Conservation (phyloP, 2,113 vertebrate species). For the Castor canadensis region DNA sequence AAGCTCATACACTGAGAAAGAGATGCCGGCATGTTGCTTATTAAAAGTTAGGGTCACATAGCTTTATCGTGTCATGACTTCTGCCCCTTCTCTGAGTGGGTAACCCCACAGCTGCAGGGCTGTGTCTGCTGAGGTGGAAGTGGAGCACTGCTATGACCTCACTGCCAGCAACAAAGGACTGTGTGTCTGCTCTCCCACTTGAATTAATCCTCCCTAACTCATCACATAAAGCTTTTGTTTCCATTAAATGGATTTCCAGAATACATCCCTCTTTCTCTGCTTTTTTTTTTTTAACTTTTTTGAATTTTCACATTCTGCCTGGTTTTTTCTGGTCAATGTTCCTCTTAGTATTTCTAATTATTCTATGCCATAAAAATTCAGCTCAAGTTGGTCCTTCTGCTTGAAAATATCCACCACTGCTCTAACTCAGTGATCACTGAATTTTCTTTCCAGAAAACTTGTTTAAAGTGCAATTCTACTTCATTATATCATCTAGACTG, state of each 20-base stretch:
- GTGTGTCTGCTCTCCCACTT: fast-evolving
- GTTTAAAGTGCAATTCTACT: neutral
- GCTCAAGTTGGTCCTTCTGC: neutral
- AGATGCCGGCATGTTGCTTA: neutral
- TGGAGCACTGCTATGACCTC: neutral
- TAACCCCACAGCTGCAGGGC: too few species aligned
- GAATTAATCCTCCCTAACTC: neutral
- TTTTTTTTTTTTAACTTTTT: neutral
- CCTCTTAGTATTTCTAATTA: neutral
- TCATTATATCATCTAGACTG: neutral
- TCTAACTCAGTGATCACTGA: neutral
- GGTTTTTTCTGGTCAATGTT: neutral
- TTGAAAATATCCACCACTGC: neutral
- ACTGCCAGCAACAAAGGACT: neutral
- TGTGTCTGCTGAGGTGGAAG: neutral
- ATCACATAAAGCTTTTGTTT: neutral
- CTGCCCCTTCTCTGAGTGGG: neutral
- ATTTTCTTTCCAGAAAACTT: neutral
- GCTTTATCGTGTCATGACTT: neutral
- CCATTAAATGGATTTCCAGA: neutral
- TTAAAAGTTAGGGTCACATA: neutral
- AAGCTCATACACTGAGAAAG: neutral
- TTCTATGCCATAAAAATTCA: neutral
- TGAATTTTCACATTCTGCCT: neutral
- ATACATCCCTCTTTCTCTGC: neutral